phyloP scores from a whole-genome alignment of 1,140 invertebrate species.

The Tyrophagus putrescentiae region DNA sequence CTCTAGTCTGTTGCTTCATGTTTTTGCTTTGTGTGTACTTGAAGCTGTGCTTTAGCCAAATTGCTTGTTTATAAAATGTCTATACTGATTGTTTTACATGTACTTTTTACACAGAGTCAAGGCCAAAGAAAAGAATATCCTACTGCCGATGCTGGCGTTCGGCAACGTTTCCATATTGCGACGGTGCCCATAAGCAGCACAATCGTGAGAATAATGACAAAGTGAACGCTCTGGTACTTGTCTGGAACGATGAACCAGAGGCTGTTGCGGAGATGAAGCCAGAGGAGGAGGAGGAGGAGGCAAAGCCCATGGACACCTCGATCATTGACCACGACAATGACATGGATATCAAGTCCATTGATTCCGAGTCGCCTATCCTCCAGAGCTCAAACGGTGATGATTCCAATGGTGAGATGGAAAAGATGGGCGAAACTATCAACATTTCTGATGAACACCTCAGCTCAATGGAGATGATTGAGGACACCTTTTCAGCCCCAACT shows the following conservation, averaged over 20 bases:
- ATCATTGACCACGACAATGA: slow-evolving; percentile 16
- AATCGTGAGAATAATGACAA: slow-evolving; percentile 20
- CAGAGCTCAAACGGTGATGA: slow-evolving; percentile 6
- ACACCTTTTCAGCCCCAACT: not conserved
- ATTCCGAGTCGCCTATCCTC: slow-evolving; percentile 14
- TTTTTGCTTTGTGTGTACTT: not conserved
- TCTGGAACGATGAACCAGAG: slow-evolving; percentile 17
- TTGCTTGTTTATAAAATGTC: not conserved
- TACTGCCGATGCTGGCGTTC: slow-evolving; percentile 21
- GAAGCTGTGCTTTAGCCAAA: not conserved
- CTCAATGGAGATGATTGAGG: slow-evolving; percentile 19
- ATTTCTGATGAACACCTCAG: slow-evolving; percentile 14
- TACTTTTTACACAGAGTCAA: not conserved
- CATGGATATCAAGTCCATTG: slow-evolving; percentile 20
- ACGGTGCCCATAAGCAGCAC: slow-evolving; percentile 18
- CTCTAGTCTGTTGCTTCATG: not conserved
- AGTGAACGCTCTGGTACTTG: slow-evolving; percentile 3
- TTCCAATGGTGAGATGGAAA: slow-evolving; percentile 1
- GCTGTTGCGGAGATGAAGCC: not conserved
- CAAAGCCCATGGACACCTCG: not conserved
- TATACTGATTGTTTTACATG: not conserved
- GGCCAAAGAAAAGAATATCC: slow-evolving; percentile 15
- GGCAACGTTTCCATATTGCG: slow-evolving; percentile 21
- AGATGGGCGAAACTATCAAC: slow-evolving; percentile 11
- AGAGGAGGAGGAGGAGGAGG: not conserved